Evolutionary conservation across 1,140 invertebrate species (phyloP).

Genomic region (Heliconius melpomene): DNA sequence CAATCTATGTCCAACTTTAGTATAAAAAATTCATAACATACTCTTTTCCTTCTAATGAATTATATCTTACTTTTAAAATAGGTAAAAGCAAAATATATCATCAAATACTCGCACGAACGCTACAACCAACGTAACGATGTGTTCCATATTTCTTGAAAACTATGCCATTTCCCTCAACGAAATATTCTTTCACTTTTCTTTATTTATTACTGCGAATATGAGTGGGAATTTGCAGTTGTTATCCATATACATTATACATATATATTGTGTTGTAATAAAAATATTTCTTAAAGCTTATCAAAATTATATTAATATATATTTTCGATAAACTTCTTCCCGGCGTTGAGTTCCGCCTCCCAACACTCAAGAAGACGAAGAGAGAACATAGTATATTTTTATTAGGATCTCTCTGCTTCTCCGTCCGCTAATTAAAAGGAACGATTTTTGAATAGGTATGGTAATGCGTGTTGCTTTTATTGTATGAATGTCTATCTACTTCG

Average conservation of each 20-base stretch:
- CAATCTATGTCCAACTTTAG: no score
- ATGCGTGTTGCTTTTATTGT: no score
- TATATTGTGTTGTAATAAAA: neutral
- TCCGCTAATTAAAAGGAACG: no score
- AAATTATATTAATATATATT: no score
- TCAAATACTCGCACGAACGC: conserved; percentile 8
- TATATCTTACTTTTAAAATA: conserved; percentile 9
- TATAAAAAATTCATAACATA: neutral
- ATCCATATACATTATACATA: neutral
- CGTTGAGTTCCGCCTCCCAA: no score
- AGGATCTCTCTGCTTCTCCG: no score
- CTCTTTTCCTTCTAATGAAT: neutral
- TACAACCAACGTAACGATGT: conserved; percentile 15
- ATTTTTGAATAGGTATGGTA: no score
- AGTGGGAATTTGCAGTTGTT: conserved; percentile 11
- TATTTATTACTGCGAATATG: conserved; percentile 21
- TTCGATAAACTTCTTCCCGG: no score
- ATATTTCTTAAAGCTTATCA: no score
- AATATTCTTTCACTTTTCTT: conserved; percentile 28
- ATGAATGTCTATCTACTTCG: no score
- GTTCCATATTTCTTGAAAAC: conserved; percentile 29
- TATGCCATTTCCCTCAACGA: conserved; percentile 28
- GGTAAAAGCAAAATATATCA: conserved; percentile 11
- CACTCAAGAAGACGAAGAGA: no score
- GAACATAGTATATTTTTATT: no score